Base-by-base conservation (phyloP, 2,113 vertebrate species). In the Recurvirostra avosetta region DNA sequence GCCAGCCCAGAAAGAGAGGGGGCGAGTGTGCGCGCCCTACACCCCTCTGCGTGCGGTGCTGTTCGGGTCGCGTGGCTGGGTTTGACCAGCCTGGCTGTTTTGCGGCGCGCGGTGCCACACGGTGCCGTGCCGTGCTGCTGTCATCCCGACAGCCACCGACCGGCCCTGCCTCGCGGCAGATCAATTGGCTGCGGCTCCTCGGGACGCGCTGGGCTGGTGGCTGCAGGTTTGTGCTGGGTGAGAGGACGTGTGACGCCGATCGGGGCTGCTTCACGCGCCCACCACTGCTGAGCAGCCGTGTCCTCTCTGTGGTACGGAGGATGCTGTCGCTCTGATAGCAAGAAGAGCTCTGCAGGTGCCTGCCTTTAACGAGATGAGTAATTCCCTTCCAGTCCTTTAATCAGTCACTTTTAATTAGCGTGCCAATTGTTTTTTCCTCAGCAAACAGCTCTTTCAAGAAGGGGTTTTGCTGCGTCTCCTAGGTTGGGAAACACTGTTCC, bases 401-500 rank as follows among this genome's bases (percentile, higher is more conserved):
- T 90, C 91, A 96, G 75, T 74, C 83, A 75, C 82, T 92, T 95
- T 83, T 94, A 95, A 97, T 93, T 95, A 95, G 73, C 5, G 43
- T 40, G 93, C 61, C 90, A 92, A 91, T 85, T 92, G 94, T 76
- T 92, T 94, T 88, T 94, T 84, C 80, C 72, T 89, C 58, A 67
- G 92, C 73, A 93, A 97, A 93, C 67, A 75, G 85, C 59, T 91
- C 94, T 91, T 92, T 92, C 74, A 90, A 50, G 71, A 55, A 78
- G 47, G 40, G 62, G 13, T 88, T 93, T 85, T 12, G 26, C 27
- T 93, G 72, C 78, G 93, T 87, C 82, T 97, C 77, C 80, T 61
- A 15, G 23, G 21, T 18, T 71, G 67, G 67, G 90, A 74, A 94
- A 91, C 89, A 47, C 27, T 78, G 41, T 40, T 93, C 76, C 71